These are phyloP conservation scores for Bungarus multicinctus DNA, from an alignment of 2,113 vertebrate species.

Conservation along the genomic window DNA sequence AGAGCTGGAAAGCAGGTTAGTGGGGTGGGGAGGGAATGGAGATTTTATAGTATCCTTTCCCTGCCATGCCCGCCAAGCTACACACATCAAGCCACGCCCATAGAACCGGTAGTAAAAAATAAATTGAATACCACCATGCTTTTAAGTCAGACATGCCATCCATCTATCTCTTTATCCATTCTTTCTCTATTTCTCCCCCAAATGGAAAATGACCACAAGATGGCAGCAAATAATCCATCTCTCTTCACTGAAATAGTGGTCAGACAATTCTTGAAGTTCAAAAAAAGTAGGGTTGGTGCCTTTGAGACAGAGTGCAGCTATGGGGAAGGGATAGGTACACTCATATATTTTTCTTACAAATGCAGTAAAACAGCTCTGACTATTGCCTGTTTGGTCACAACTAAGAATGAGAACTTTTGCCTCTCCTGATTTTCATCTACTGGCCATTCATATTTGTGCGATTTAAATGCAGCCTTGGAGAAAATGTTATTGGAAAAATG, in stretches of 20 bases:
- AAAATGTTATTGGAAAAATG: background rate
- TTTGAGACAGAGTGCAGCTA: background rate
- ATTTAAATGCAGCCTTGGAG: background rate
- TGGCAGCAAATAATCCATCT: background rate
- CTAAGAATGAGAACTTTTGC: background rate
- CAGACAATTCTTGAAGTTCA: background rate
- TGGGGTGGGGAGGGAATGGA: too few relatives aligned
- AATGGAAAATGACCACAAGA: background rate
- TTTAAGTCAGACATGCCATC: background rate
- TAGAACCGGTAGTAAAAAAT: too few relatives aligned
- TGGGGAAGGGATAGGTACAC: background rate
- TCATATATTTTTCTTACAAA: background rate
- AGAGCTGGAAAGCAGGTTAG: too few relatives aligned
- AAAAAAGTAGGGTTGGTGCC: background rate
- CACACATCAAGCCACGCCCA: too few relatives aligned
- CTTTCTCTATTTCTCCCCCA: background rate
- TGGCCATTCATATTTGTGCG: background rate
- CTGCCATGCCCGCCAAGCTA: too few relatives aligned
- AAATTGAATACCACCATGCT: too few relatives aligned
- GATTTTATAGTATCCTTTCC: too few relatives aligned
- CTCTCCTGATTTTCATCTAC: background rate
- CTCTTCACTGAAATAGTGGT: background rate
- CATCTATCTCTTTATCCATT: background rate
- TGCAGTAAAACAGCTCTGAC: background rate
- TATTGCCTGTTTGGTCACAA: background rate